These are phyloP conservation scores for Progne subis DNA, from an alignment of 2,113 vertebrate genomes.

Conservation along the genomic window DNA sequence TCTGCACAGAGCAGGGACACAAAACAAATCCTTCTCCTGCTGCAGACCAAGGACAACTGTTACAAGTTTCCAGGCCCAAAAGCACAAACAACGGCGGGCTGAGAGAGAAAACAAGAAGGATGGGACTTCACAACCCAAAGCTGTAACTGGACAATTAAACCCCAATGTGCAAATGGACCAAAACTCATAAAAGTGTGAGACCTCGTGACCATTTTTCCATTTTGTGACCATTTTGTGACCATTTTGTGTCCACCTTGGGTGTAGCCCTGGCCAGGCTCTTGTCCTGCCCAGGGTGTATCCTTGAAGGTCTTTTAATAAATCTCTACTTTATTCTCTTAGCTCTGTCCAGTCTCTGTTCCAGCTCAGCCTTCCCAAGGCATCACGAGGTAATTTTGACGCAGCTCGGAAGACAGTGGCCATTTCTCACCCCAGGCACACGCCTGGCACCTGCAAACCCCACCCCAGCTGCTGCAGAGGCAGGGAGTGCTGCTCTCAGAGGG, in stretches of 20 bases:
- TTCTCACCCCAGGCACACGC: not conserved
- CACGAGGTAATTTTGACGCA: not conserved
- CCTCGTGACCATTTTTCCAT: rapidly evolving
- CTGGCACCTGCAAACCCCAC: not conserved
- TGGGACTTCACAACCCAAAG: not conserved
- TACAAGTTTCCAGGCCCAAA: not conserved
- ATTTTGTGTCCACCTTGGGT: not conserved
- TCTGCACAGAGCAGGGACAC: not conserved
- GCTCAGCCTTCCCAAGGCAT: not conserved
- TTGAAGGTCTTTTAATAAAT: not conserved
- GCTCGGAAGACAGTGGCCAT: not conserved
- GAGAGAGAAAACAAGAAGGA: not conserved
- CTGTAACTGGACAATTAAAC: not conserved
- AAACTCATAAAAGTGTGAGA: not conserved
- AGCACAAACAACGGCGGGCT: not conserved
- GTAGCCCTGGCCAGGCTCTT: not conserved
- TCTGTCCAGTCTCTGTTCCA: not conserved
- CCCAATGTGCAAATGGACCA: not conserved
- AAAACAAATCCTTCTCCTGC: not conserved
- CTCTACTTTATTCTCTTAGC: not conserved
- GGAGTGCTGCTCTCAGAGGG: not conserved
- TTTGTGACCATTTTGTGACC: not conserved
- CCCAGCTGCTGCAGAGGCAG: not conserved
- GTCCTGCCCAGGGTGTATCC: not conserved
- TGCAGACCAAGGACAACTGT: not conserved